Percentiles rank a stretch among this genome's conserved stretches.
Conservation (phyloP, 2,797 vertebrate species). For the Trematomus bernacchii region DNA sequence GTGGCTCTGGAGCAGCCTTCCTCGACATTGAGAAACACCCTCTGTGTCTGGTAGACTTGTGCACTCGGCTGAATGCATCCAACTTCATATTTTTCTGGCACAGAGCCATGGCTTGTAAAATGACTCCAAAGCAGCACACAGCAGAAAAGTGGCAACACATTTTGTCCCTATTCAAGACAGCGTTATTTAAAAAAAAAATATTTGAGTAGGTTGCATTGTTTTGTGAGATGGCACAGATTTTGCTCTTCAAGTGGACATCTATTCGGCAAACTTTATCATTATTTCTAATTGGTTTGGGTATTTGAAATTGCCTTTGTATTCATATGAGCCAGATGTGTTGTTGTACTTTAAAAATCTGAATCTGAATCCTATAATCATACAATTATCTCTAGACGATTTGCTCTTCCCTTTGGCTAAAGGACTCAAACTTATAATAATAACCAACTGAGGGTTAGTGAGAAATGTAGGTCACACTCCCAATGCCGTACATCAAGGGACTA, state of each 20-base stretch:
- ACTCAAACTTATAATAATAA: slow-evolving; percentile 15
- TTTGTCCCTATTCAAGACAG: slow-evolving; percentile 47
- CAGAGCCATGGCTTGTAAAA: slow-evolving; percentile 77
- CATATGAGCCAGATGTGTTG: slow-evolving; percentile 29
- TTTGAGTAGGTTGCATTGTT: slow-evolving; percentile 26
- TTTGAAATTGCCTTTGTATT: slow-evolving; percentile 25
- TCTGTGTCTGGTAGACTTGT: slow-evolving; percentile 74
- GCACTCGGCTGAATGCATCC: slow-evolving; percentile 57
- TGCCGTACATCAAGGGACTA: not conserved
- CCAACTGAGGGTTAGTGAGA: slow-evolving; percentile 5
- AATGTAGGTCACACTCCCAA: not conserved
- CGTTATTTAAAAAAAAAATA: slow-evolving; percentile 58
- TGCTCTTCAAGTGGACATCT: slow-evolving; percentile 49
- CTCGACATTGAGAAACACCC: too few species aligned
- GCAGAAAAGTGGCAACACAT: slow-evolving; percentile 60
- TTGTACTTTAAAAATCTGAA: slow-evolving; percentile 18
- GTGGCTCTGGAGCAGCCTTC: too few species aligned
- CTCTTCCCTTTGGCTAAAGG: slow-evolving; percentile 8
- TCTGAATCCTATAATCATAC: slow-evolving; percentile 2
- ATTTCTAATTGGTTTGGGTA: slow-evolving; percentile 45
- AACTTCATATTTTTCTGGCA: slow-evolving; percentile 71
- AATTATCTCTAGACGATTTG: slow-evolving; percentile 11
- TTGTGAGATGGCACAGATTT: slow-evolving; percentile 61
- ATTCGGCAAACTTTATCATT: slow-evolving; percentile 51
- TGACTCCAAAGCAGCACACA: slow-evolving; percentile 55